Evolutionary conservation across 2,113 vertebrate genomes (phyloP).

Genomic region (Lophochroa leadbeateri): DNA sequence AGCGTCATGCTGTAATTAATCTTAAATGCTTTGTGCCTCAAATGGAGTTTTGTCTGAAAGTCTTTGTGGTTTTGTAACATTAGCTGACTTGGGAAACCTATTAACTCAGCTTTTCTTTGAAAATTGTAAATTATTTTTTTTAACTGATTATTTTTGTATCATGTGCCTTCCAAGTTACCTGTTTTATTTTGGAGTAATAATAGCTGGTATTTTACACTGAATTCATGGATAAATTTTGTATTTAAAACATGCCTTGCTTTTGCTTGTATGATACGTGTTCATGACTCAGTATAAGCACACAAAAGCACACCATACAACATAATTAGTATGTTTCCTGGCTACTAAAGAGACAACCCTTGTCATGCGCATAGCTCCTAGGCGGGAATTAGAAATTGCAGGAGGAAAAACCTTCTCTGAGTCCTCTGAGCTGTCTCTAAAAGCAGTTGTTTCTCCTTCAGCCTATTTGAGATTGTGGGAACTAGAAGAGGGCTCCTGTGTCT

Average conservation of each 20-base stretch:
- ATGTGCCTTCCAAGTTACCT: background rate
- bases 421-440: background rate
- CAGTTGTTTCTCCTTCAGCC: background rate
- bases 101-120: background rate
- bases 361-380: background rate
- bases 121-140: background rate
- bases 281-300: background rate
- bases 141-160: background rate
- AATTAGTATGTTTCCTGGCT: background rate
- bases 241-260: background rate
- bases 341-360: background rate
- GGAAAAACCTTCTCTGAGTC: background rate
- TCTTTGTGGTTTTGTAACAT: background rate
- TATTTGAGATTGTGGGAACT: background rate
- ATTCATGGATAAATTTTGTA: slow-evolving; percentile 61
- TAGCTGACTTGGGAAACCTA: background rate
- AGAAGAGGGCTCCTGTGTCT: background rate
- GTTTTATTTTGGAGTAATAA: background rate
- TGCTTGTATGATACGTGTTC: background rate
- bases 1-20: background rate
- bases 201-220: background rate
- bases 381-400: background rate
- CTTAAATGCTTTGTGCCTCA: background rate
- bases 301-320: background rate
- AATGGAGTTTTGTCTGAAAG: background rate